These are phyloP conservation scores for Tragelaphus oryx DNA, from an alignment of 2,797 vertebrate species.

Conservation along the genomic window DNA sequence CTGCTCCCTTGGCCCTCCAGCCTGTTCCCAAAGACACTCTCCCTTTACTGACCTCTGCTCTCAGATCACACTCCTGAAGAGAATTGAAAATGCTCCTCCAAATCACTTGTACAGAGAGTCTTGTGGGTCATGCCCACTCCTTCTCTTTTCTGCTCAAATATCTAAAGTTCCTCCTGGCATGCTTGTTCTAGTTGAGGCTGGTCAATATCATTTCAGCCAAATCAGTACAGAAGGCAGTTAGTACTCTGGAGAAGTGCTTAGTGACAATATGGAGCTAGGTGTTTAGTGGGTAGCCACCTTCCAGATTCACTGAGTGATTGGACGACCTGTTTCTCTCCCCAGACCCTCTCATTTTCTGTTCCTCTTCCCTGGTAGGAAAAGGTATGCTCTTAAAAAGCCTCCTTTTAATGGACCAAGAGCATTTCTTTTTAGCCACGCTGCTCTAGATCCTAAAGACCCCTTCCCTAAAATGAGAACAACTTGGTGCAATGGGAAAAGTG, in stretches of 20 bases:
- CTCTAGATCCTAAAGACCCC: not conserved
- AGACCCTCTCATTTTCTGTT: not conserved
- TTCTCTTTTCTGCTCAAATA: not conserved
- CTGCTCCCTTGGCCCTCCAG: not conserved
- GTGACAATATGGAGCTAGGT: no score
- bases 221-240: not conserved
- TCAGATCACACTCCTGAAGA: not conserved
- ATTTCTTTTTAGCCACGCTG: not conserved
- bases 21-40: not conserved
- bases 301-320: not conserved
- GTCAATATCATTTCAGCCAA: not conserved
- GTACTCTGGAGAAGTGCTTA: not conserved
- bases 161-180: not conserved
- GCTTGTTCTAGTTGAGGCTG: not conserved
- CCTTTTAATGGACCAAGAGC: not conserved
- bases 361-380: not conserved
- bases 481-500: not conserved
- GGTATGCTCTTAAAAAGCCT: not conserved
- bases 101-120: not conserved
- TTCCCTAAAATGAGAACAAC: not conserved
- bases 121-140: fast-evolving
- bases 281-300: not conserved
- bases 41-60: not conserved
- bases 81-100: not conserved
- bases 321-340: not conserved